phyloP scores from a whole-genome alignment of 2,797 vertebrate species.

The Semotilus atromaculatus region DNA sequence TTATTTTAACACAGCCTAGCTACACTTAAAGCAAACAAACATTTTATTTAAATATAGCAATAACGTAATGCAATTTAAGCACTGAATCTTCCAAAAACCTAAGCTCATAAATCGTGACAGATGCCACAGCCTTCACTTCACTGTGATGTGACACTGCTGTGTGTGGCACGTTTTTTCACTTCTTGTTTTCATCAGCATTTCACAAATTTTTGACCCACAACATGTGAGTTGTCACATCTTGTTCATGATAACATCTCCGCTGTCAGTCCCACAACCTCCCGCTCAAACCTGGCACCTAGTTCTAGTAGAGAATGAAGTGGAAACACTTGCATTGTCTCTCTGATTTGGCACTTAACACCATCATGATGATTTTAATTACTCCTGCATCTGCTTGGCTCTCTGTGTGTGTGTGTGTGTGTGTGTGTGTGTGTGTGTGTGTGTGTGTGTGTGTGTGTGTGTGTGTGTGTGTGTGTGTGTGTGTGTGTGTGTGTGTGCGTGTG shows the following conservation, averaged over 20 bases:
- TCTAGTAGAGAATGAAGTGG: not conserved
- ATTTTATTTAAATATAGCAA: not conserved
- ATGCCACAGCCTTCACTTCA: not conserved
- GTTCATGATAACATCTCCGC: too few species aligned
- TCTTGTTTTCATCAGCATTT: not conserved
- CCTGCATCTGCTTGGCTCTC: slow-evolving; percentile 28
- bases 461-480: not conserved
- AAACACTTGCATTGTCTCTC: slow-evolving; percentile 14
- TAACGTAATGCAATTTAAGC: not conserved
- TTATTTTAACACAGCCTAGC: not conserved
- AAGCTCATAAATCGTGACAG: not conserved
- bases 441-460: not conserved
- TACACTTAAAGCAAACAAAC: not conserved
- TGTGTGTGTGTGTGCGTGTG: not conserved
- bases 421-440: not conserved
- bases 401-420: not conserved
- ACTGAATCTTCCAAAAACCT: not conserved
- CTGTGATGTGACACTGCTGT: not conserved
- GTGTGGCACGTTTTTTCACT: not conserved
- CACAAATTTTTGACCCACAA: not conserved
- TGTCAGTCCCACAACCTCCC: not conserved
- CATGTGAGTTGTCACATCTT: not conserved
- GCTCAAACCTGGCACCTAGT: not conserved
- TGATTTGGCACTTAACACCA: slow-evolving; percentile 21
- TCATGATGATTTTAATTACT: slow-evolving; percentile 54